Conservation (phyloP, 2,113 vertebrate genomes). For the Oryctolagus cuniculus region DNA sequence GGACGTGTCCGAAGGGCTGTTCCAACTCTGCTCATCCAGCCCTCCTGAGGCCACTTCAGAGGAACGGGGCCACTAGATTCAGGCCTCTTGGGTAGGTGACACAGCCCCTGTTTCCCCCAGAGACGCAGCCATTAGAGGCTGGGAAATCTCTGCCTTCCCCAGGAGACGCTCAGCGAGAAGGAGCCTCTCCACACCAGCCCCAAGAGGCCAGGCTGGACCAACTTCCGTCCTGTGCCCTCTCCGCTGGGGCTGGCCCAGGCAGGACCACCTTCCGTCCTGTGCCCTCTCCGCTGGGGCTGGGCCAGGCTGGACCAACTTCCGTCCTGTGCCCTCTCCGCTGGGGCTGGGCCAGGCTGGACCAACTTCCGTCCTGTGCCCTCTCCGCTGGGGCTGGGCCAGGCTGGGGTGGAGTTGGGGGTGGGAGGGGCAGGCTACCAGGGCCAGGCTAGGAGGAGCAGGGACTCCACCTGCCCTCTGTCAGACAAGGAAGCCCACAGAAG, state of each 20-base stretch:
- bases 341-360: not conserved
- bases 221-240: not conserved
- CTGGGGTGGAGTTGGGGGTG: fast-evolving
- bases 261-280: not conserved
- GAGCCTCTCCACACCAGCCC: fast-evolving
- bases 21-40: not conserved
- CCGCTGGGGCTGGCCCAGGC: no score
- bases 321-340: not conserved
- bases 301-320: not conserved
- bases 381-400: no score
- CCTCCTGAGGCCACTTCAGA: not conserved
- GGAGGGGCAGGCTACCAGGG: not conserved
- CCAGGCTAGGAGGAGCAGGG: not conserved
- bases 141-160: not conserved
- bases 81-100: not conserved
- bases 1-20: not conserved
- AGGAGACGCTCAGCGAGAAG: not conserved
- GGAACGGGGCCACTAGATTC: no score
- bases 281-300: no score
- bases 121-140: not conserved
- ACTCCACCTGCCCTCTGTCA: not conserved
- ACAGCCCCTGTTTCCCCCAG: not conserved
- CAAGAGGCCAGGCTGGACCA: fast-evolving
- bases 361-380: not conserved
- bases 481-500: not conserved